These are phyloP conservation scores for Sparus aurata DNA, from an alignment of 2,797 vertebrate genomes.

Conservation along the genomic window DNA sequence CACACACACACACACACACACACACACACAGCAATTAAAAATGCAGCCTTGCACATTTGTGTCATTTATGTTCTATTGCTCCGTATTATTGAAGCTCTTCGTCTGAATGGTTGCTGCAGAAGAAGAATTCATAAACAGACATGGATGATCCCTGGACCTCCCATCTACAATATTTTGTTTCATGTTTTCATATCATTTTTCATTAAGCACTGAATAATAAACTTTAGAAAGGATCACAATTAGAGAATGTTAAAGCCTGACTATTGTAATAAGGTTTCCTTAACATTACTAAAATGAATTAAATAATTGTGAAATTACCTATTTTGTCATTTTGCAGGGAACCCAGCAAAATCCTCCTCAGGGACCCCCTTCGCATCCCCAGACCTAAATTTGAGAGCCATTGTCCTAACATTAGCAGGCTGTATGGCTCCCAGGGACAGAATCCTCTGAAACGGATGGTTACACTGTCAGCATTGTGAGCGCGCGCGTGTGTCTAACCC, in stretches of 20 bases:
- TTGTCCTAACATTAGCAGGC: constrained; percentile 56
- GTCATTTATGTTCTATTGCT: constrained; percentile 51
- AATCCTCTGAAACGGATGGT: constrained; percentile 49
- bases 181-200: too few relatives aligned
- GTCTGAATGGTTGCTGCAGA: constrained; percentile 11
- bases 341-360: constrained; percentile 35
- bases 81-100: constrained; percentile 15
- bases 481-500: constrained; percentile 27
- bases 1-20: constrained; percentile 38
- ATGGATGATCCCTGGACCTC: neutral
- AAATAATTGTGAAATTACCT: constrained; percentile 58
- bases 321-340: constrained; percentile 45
- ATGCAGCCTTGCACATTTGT: constrained; percentile 64
- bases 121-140: constrained; percentile 16
- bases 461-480: constrained; percentile 27
- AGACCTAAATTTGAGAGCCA: constrained; percentile 58
- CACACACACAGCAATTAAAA: constrained; percentile 60
- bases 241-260: constrained; percentile 14
- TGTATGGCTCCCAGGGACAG: constrained; percentile 61
- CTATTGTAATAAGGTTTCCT: constrained; percentile 24
- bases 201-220: constrained; percentile 27
- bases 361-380: constrained; percentile 45
- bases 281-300: constrained; percentile 40
- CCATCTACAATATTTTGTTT: neutral
- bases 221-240: constrained; percentile 29